A percentile compares a stretch with the other conserved stretches of the same genome.
phyloP scores from a whole-genome alignment of 2,797 vertebrate genomes.

The Bradypus variegatus region DNA sequence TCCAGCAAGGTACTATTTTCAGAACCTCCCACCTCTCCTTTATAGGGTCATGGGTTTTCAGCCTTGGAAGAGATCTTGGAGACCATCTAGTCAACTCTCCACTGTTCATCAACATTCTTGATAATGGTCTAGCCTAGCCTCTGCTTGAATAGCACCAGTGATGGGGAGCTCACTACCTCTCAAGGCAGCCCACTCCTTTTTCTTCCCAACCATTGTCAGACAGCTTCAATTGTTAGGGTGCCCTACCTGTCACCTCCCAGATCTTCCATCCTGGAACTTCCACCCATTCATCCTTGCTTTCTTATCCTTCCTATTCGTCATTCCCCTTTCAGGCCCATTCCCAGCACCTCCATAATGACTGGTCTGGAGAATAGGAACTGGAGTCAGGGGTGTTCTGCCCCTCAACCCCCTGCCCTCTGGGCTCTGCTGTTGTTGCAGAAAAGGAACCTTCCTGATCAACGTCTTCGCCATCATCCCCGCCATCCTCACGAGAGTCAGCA shows the following conservation, averaged over 20 bases:
- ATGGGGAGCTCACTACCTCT: not conserved
- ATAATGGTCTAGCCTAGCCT: not conserved
- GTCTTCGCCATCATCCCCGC: constrained; percentile 87
- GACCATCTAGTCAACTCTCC: not conserved
- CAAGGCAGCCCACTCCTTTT: too few relatives aligned
- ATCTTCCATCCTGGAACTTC: not conserved
- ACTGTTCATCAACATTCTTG: not conserved
- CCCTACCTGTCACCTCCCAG: not conserved
- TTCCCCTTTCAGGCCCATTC: fast-evolving
- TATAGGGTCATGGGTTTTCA: not conserved
- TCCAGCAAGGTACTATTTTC: not conserved
- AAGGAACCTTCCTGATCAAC: constrained; percentile 87
- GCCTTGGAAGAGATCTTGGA: not conserved
- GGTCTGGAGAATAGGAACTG: not conserved
- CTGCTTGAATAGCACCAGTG: not conserved
- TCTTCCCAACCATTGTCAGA: not conserved
- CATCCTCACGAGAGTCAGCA: constrained; percentile 87
- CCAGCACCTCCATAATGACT: fast-evolving
- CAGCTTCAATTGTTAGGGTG: not conserved
- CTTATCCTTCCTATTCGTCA: not conserved
- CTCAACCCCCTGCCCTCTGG: not conserved
- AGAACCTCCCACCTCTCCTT: too few relatives aligned
- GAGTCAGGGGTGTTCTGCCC: fast-evolving
- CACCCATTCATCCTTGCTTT: not conserved
- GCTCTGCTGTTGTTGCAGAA: constrained; percentile 72